Base-by-base conservation (phyloP, 2,113 vertebrate genomes). In the Myodes glareolus region DNA sequence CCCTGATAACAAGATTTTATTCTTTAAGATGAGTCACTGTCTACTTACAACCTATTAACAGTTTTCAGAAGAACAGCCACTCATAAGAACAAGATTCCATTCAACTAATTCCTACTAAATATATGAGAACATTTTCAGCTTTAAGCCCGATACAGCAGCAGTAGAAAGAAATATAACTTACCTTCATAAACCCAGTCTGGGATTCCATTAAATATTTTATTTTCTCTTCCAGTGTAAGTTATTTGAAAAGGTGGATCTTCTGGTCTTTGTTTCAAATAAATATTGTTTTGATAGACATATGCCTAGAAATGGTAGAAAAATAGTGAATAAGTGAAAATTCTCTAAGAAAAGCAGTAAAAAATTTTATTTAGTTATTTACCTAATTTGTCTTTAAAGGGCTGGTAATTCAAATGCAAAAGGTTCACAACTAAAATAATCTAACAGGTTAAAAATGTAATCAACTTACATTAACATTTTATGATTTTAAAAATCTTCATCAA, bases 151-250 rank as follows among this genome's bases (percentile, higher is more conserved):
- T 85, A 82, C 13, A 50, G 31, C 6, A 94, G 13, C 12, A 86
- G 27, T 47, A 93, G 65, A 81, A 97, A 96, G n/a, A 13, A 88
- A 92, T n/a, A 58, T 4, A 96, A 75, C 94, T 97, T 96, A 99
- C 99, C 99, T 98, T 99, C 99, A 98, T 99, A 99, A 36, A 99
- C 99, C 99, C 99, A 99, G 97, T 99, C 99, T 96, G 99, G 99
- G 94, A 99, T 98, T 33, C 99, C 99, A 98, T 99, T 99, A 90
- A 99, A 99, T 98, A 99, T 99, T 98, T 99, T 98, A 98, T 99
- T 99, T 97, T 98, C 97, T 98, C 99, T 99, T 94, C 99, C 99
- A 97, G 99, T 99, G 73, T 91, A 97, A 86, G 99, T 99, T 98
- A 99, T 90, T 98, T 99, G 98, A 89, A 99, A 97, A 95, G 98